Conservation (phyloP, 2,888 invertebrate genomes). For the Conistra vaccinii region DNA sequence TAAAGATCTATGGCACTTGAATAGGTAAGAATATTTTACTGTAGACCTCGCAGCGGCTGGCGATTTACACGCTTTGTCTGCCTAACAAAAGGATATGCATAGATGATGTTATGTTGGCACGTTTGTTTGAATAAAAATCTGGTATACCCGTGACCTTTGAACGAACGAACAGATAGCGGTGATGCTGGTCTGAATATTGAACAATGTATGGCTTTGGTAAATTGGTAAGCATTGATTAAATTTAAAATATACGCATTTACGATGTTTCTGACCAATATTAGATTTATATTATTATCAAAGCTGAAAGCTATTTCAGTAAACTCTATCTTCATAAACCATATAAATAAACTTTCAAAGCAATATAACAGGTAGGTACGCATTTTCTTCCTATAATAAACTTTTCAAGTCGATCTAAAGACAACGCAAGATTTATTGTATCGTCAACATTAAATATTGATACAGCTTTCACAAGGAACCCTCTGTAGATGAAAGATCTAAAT, state of each 20-base stretch:
- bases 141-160: conserved; percentile 28
- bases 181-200: conserved; percentile 37
- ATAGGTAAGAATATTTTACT: conserved; percentile 34
- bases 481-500: conserved; percentile 58
- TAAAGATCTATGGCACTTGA: conserved; percentile 34
- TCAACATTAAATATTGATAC: conserved; percentile 63
- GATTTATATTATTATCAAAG: not conserved
- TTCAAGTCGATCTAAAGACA: conserved; percentile 40
- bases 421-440: conserved; percentile 56
- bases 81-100: conserved; percentile 39
- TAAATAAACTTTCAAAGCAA: not conserved
- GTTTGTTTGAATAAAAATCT: conserved; percentile 39
- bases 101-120: conserved; percentile 24
- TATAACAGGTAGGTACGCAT: not conserved
- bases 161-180: conserved; percentile 17
- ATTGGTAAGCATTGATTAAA: not conserved
- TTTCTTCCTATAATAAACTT: conserved; percentile 20
- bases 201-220: conserved; percentile 12
- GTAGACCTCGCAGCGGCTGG: conserved; percentile 23
- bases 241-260: not conserved
- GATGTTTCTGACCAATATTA: not conserved
- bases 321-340: not conserved
- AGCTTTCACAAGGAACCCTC: conserved; percentile 53
- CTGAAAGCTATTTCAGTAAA: too few relatives aligned
- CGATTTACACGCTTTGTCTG: conserved; percentile 44